Conservation (phyloP, 2,888 invertebrate species). For the Amiota communis region DNA sequence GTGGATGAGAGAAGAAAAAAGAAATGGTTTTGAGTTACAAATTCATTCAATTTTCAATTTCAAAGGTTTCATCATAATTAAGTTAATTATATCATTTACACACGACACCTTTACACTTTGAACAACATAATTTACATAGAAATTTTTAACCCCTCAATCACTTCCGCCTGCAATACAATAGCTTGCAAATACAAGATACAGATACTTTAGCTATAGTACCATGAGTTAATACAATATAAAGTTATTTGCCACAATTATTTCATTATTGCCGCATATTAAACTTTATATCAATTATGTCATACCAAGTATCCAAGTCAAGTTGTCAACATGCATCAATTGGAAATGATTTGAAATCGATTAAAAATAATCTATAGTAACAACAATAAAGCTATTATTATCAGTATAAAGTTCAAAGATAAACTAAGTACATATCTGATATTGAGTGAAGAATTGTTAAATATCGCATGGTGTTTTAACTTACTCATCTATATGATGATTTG, state of each 20-base stretch:
- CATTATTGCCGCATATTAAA: not conserved
- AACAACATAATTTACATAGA: not conserved
- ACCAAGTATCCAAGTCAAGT: not conserved
- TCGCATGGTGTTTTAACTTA: too few species aligned
- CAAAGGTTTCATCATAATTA: not conserved
- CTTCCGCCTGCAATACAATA: not conserved
- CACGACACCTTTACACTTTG: conserved; percentile 1
- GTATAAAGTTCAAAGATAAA: too few species aligned
- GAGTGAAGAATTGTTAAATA: too few species aligned
- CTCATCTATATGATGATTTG: too few species aligned
- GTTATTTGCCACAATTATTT: conserved; percentile 25
- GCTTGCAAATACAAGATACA: not conserved
- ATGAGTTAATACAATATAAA: not conserved
- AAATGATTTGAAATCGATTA: not conserved
- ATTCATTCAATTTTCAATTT: not conserved
- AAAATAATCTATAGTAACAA: too few species aligned
- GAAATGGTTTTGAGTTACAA: not conserved
- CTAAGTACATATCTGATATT: too few species aligned
- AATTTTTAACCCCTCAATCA: too few species aligned
- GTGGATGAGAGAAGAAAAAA: not conserved
- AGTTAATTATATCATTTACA: conserved; percentile 3
- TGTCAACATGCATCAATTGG: not conserved
- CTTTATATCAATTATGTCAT: conserved; percentile 6
- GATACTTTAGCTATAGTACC: not conserved
- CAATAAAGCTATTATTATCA: too few species aligned